A percentile compares a stretch with the other conserved stretches of the same genome.
These are phyloP conservation scores for Cheirogaleus major DNA, from an alignment of 2,797 vertebrate genomes.

Conservation along the genomic window DNA sequence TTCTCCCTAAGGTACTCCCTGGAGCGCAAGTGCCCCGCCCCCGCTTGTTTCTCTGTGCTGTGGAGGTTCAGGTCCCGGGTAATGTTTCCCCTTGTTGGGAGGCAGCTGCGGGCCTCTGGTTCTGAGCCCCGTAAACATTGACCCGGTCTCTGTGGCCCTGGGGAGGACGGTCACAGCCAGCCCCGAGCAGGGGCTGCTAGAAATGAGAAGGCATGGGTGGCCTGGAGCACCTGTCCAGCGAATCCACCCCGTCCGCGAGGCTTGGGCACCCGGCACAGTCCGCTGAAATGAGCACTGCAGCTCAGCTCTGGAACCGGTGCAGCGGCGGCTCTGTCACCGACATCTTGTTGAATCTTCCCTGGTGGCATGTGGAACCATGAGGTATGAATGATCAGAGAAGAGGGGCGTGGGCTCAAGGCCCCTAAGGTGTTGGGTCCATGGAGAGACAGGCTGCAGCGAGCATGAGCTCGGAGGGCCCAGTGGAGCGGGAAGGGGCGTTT, in stretches of 20 bases:
- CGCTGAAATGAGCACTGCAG: not conserved
- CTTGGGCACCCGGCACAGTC: not conserved
- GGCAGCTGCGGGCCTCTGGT: not conserved
- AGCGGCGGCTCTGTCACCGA: not conserved
- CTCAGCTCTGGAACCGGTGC: not conserved
- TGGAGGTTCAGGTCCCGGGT: not conserved
- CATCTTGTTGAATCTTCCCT: not conserved
- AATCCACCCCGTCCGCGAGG: not conserved
- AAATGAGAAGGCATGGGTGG: not conserved
- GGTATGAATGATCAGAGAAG: accelerated
- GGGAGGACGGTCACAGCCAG: not conserved
- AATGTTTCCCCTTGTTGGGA: not conserved
- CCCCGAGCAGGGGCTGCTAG: not conserved
- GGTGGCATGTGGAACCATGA: not conserved
- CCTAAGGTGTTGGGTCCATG: no score
- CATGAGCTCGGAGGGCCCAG: accelerated
- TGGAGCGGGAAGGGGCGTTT: not conserved
- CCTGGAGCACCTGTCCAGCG: not conserved
- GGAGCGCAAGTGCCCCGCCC: accelerated
- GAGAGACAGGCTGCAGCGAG: not conserved
- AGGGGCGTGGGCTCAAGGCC: not conserved
- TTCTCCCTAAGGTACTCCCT: accelerated
- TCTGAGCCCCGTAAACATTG: not conserved
- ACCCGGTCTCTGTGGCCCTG: not conserved
- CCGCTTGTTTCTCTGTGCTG: not conserved